Base-by-base conservation (phyloP, 2,888 invertebrate genomes). In the Drosophila meridiana region DNA sequence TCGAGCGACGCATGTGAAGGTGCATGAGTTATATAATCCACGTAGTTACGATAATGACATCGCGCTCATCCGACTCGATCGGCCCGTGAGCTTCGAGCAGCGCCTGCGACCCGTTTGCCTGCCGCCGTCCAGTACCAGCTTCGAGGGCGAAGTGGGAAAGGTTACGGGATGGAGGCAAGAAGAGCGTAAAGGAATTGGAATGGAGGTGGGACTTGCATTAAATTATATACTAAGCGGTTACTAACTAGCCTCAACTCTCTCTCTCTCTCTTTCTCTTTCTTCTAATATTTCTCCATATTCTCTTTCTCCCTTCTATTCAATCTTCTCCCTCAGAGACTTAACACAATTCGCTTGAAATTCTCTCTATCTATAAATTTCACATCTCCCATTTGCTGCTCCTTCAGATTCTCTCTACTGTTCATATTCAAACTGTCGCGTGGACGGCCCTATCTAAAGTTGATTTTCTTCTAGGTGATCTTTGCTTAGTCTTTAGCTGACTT, bases 11-110 rank as follows among this genome's bases (percentile, higher is more conserved):
- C 92, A 91, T 53, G 92, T 95, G 3, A 93, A 94, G 48, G 92
- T 92, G 26, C 96, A 96, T 85, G 94, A 94, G 50, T 94, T 94
- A 0, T 97, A 97, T 92, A 96, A 95, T 82, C 94, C 95, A 3
- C 93, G 94, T 4, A 96, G 95, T 64, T 97, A 96, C 87, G 96
- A 97, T 52, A 96, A 97, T 87, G 97, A 97, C 82, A 96, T 97
- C 69, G 97, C 97, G 0, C 92, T 97, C 14, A 89, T 98, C 9
- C 95, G 94, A 79, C 92, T 97, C 48, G 94, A 95, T 67, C 92
- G 94, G 55, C 93, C 94, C 72, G 93, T 96, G 2, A 90, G 93
- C 47, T 93, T 95, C 48, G 93, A 93, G 62, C 94, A 94, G 7
- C 91, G 94, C 8, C 91, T 97, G 59, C 94, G 95, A 43, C 97